These are phyloP conservation scores for Pomacea maculata DNA, from an alignment of 1,140 invertebrate genomes.

Conservation along the genomic window DNA sequence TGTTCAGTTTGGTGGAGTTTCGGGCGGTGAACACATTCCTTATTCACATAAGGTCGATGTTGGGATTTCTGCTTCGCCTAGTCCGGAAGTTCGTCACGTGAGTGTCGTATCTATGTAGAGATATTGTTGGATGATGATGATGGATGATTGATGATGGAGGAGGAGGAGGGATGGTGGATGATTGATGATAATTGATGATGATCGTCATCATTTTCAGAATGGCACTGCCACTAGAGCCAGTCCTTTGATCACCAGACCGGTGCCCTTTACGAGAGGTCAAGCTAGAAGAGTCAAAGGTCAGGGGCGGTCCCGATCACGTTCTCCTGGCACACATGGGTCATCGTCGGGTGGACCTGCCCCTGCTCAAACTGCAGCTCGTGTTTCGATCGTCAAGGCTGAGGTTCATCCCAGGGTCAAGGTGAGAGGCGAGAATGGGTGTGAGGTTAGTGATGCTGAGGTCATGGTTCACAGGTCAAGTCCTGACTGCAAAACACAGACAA, in stretches of 20 bases:
- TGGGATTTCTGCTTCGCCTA: no score
- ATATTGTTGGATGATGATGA: no score
- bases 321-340: background rate
- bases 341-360: background rate
- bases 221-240: background rate
- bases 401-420: constrained; percentile 7
- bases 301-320: background rate
- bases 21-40: no score
- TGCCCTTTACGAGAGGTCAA: constrained; percentile 6
- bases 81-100: background rate
- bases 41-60: no score
- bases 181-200: no score
- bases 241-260: background rate
- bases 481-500: background rate
- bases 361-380: background rate
- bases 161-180: no score
- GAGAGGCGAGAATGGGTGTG: background rate
- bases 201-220: background rate
- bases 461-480: background rate
- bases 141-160: no score
- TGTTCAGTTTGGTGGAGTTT: background rate
- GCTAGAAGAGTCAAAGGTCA: constrained; percentile 5
- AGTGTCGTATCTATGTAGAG: background rate
- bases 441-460: background rate
- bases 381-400: background rate